Evolutionary conservation across 2,888 invertebrate species (phyloP).

Genomic region (Chrysina gloriosa): DNA sequence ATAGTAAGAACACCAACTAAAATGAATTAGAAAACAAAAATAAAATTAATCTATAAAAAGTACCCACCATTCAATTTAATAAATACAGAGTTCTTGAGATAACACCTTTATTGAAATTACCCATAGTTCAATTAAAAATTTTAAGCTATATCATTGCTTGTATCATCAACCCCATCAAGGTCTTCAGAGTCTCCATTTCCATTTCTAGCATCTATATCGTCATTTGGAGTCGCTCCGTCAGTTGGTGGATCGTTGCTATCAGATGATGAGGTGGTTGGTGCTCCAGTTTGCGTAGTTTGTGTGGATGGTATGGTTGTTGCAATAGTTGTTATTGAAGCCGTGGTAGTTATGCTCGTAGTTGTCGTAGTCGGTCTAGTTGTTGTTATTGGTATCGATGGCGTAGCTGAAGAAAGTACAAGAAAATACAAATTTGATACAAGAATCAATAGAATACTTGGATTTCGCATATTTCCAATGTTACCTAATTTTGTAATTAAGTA

Average conservation of each 20-base stretch:
- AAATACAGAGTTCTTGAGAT: too few species aligned
- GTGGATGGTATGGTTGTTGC: background rate
- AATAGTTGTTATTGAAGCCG: background rate
- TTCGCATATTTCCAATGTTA: too few species aligned
- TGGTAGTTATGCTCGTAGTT: background rate
- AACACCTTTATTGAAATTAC: too few species aligned
- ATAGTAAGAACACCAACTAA: too few species aligned
- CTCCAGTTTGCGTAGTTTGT: background rate
- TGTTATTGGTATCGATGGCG: conserved; percentile 19
- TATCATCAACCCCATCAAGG: background rate
- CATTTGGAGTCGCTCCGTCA: background rate
- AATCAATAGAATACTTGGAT: too few species aligned
- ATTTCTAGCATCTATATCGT: background rate
- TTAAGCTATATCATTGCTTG: background rate
- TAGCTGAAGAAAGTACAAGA: background rate
- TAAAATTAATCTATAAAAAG: too few species aligned
- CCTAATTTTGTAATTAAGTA: too few species aligned
- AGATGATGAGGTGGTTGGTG: background rate
- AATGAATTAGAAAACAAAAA: too few species aligned
- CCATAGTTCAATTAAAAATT: background rate
- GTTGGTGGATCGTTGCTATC: background rate
- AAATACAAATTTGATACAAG: too few species aligned
- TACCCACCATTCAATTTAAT: too few species aligned
- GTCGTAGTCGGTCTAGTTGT: too few species aligned
- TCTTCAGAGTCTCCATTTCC: background rate